A percentile compares a stretch with the other conserved stretches of the same genome.
Evolutionary conservation across 2,888 invertebrate genomes (phyloP).

Genomic region (Scelioninae gen. 2): DNA sequence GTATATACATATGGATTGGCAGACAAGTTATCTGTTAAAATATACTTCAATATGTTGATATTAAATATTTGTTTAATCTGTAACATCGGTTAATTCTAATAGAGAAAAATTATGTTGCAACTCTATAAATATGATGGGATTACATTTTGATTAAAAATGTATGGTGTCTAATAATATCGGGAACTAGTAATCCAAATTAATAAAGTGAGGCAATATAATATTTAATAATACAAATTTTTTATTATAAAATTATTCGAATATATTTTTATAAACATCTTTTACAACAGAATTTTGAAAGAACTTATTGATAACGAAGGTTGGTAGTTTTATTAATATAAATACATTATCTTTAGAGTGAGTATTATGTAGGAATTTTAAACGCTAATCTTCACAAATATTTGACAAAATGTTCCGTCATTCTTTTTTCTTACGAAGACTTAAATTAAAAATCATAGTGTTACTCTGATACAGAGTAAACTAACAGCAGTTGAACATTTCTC

Average conservation of each 20-base stretch:
- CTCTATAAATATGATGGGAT: too few species aligned
- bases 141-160: too few species aligned
- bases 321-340: slow-evolving; percentile 2
- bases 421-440: background rate
- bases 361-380: slow-evolving; percentile 3
- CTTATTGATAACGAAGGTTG: background rate
- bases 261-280: too few species aligned
- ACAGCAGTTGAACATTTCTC: background rate
- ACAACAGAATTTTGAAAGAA: background rate
- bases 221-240: background rate
- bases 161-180: too few species aligned
- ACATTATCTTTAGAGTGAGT: slow-evolving; percentile 2
- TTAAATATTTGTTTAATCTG: too few species aligned
- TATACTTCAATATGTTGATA: too few species aligned
- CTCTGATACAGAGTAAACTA: slow-evolving; percentile 18
- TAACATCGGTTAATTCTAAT: too few species aligned
- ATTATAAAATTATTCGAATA: background rate
- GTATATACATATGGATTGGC: too few species aligned
- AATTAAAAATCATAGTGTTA: background rate
- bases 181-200: too few species aligned
- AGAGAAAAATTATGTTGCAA: too few species aligned
- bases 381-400: slow-evolving; percentile 7
- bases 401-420: background rate
- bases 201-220: too few species aligned
- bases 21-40: too few species aligned